Percentiles rank a stretch among this genome's conserved stretches.
These are phyloP conservation scores for Marcusenius ussheri DNA, from an alignment of 2,113 vertebrate species.

Conservation along the genomic window DNA sequence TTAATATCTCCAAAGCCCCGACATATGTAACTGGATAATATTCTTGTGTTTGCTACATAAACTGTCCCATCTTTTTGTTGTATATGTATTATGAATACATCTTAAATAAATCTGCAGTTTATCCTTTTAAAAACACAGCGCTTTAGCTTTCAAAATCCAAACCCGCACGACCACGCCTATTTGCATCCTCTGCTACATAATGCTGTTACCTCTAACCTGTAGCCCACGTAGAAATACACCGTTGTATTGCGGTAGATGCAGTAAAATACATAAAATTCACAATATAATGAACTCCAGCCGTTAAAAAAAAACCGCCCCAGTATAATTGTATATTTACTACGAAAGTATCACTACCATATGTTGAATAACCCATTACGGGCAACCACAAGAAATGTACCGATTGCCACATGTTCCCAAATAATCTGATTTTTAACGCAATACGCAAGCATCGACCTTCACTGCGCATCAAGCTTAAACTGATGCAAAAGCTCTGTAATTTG, in stretches of 20 bases:
- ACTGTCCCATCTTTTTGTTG: neutral
- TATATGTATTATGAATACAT: neutral
- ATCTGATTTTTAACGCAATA: neutral
- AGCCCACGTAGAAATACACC: neutral
- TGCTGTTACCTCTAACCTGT: conserved; percentile 24
- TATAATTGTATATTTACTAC: neutral
- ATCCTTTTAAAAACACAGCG: neutral
- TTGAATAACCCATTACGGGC: neutral
- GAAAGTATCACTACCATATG: neutral
- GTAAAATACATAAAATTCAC: neutral
- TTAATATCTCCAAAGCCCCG: neutral
- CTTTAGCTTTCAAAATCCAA: conserved; percentile 21
- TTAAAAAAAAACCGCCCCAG: neutral
- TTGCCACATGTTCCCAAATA: neutral
- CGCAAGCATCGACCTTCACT: neutral
- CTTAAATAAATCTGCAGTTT: neutral
- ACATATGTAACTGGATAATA: neutral
- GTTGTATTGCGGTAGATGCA: neutral
- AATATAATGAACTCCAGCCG: neutral
- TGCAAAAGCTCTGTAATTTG: neutral
- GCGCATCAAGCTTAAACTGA: neutral
- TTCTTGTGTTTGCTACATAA: neutral
- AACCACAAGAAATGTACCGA: neutral
- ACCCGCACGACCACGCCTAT: conserved; percentile 49
- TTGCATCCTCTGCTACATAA: conserved; percentile 30